Conservation (phyloP, 2,797 vertebrate genomes). For the Eulemur coronatus region DNA sequence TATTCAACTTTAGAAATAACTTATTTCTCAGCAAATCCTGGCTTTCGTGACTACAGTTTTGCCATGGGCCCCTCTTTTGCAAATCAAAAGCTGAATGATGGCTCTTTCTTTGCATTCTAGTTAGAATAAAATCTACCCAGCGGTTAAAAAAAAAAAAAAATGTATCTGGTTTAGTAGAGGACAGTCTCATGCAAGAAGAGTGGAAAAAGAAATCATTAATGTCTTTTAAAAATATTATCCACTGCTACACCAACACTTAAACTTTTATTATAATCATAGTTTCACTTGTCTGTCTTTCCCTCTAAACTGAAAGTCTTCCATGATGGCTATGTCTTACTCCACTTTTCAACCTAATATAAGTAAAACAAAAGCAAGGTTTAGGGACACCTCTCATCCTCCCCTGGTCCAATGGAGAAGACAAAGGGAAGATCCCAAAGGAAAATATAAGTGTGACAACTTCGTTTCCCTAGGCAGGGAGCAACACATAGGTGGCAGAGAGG, state of each 20-base stretch:
- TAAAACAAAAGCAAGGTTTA: background rate
- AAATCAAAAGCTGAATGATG: background rate
- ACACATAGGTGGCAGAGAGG: background rate
- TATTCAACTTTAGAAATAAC: background rate
- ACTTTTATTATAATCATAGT: background rate
- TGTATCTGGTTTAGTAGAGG: background rate
- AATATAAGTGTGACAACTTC: background rate
- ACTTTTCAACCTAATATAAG: background rate
- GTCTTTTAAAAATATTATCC: background rate
- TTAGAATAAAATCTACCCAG: background rate
- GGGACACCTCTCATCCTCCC: background rate
- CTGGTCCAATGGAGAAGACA: background rate
- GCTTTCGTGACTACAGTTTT: background rate
- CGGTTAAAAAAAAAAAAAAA: background rate
- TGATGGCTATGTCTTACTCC: background rate
- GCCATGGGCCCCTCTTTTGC: background rate
- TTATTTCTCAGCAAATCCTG: constrained; percentile 6
- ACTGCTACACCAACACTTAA: background rate
- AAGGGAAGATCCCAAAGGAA: background rate
- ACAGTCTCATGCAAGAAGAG: background rate
- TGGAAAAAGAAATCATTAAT: background rate
- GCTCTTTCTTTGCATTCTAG: constrained; percentile 9
- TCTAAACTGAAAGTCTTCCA: background rate
- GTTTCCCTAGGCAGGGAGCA: background rate
- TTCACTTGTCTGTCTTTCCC: background rate